phyloP scores from a whole-genome alignment of 2,888 invertebrate species.

The Parelbella ahira region DNA sequence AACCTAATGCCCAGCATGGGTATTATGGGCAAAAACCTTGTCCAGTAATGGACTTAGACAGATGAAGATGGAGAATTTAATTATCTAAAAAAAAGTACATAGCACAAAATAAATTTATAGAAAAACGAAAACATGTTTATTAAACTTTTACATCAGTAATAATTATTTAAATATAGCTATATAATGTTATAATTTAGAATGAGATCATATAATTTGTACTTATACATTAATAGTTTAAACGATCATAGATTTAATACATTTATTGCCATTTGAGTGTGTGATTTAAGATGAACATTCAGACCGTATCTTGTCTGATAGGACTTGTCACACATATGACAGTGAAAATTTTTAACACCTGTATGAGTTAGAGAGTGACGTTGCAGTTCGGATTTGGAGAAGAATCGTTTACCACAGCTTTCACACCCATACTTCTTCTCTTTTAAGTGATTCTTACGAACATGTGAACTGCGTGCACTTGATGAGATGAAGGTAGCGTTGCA shows the following conservation, averaged over 20 bases:
- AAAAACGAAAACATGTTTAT: too few relatives aligned
- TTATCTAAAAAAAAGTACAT: too few relatives aligned
- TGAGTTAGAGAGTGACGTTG: constrained; percentile 69
- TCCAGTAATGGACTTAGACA: too few relatives aligned
- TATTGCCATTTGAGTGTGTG: constrained; percentile 50
- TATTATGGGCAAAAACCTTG: too few relatives aligned
- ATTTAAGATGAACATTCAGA: constrained; percentile 70
- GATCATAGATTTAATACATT: constrained; percentile 45
- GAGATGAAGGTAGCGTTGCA: constrained; percentile 73
- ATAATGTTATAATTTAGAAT: too few relatives aligned
- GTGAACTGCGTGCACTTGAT: constrained; percentile 66
- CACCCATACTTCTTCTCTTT: constrained; percentile 74
- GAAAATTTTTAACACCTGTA: constrained; percentile 72
- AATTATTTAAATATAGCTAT: too few relatives aligned
- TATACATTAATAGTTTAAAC: neutral
- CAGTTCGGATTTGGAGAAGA: constrained; percentile 69
- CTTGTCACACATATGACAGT: constrained; percentile 71
- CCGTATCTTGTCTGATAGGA: constrained; percentile 74
- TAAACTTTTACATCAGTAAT: too few relatives aligned
- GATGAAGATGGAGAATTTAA: too few relatives aligned
- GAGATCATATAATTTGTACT: constrained; percentile 16
- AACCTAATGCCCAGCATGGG: too few relatives aligned
- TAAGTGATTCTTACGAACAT: constrained; percentile 68
- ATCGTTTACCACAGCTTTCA: constrained; percentile 66
- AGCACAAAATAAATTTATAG: too few relatives aligned